Conservation (phyloP, 2,888 invertebrate species). For the Cephus sareptanus region DNA sequence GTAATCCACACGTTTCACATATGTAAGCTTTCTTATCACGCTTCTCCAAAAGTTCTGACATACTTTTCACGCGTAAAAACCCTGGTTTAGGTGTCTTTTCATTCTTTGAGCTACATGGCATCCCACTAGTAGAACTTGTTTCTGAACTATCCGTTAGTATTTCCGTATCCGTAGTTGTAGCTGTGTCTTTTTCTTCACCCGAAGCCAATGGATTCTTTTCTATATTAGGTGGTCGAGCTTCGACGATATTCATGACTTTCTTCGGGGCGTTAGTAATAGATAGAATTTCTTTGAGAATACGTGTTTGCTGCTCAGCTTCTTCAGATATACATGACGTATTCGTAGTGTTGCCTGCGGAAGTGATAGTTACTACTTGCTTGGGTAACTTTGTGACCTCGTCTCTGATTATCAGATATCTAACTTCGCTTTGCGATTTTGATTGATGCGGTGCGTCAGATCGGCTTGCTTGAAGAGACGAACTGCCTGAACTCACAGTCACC, state of each 20-base stretch:
- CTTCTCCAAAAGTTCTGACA: slow-evolving; percentile 29
- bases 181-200: not conserved
- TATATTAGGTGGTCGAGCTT: accelerated
- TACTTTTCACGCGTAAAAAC: slow-evolving; percentile 35
- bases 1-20: slow-evolving; percentile 33
- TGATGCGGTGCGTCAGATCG: not conserved
- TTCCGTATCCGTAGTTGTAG: not conserved
- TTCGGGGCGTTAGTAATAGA: not conserved
- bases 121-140: not conserved
- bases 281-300: not conserved
- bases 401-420: not conserved
- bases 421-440: not conserved
- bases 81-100: slow-evolving; percentile 12
- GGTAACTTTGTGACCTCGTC: not conserved
- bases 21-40: slow-evolving; percentile 11
- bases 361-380: not conserved
- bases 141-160: not conserved
- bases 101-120: slow-evolving; percentile 17
- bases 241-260: not conserved
- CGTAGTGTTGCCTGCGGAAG: not conserved
- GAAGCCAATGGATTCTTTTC: not conserved
- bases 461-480: not conserved
- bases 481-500: not conserved
- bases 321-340: not conserved
- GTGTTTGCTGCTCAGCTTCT: not conserved